Evolutionary conservation across 53 echinoderm and acorn worm genomes (phyloP), one percentile per base, ranked within the genome.

Genomic region (Apostichopus leukothele): DNA sequence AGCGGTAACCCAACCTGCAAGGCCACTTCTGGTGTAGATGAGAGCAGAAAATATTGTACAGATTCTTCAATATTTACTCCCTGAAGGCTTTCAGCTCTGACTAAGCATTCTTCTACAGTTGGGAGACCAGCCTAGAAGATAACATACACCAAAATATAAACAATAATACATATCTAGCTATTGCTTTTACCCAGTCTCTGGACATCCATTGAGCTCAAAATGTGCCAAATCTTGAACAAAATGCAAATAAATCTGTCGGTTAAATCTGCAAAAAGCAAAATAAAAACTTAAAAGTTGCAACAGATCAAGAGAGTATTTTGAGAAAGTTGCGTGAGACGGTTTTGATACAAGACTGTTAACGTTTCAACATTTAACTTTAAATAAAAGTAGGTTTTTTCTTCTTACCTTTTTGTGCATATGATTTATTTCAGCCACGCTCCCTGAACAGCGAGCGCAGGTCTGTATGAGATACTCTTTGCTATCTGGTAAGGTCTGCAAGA

Each of bases 381-480:
- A 39, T 39, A 39, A 39, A 2, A 39, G 3, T 39, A n/a, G n/a
- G n/a, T 39, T 39, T 3, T 3, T 39, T 39, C 3, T 39, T 6
- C 51, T 86, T 90, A 97, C 98, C 94, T 94, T 94, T 93, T 94
- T 91, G 90, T 96, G 98, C 18, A 93, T 83, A 50, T 87, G 88
- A 66, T 97, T 94, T 55, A 97, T 92, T 76, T 97, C 98, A 76
- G 93, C 89, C 13, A 88, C 79, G 71, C 95, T 92, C 3, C 95
- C 93, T 22, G 87, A 68, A 90, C 95, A 97, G 16, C 90, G 75
- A 12, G 94, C 94, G 89, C 98, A 97, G 50, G 94, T 76, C 67
- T 89, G 89, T 10, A 94, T 63, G 60, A 92, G 86, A 60, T 89
- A 78, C 19, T 92, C 89, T 75, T 93, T 90, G 78, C 83, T 86